Percentiles rank a stretch among this genome's conserved stretches.
These are phyloP conservation scores for Apodemia zela DNA, from an alignment of 2,888 invertebrate species.

Conservation along the genomic window DNA sequence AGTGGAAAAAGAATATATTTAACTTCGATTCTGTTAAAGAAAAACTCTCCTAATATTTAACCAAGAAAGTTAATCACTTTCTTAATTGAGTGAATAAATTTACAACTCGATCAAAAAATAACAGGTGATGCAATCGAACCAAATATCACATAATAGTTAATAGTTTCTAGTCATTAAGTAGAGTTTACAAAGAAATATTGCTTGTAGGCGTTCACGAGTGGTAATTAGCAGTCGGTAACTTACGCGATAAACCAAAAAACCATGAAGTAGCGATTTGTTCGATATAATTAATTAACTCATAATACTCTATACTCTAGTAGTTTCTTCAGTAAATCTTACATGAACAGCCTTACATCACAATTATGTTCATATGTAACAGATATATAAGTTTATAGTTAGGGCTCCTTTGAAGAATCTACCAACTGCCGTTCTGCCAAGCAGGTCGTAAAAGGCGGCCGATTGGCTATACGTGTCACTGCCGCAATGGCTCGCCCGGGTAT, in stretches of 20 bases:
- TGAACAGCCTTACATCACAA: neutral
- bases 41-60: too few species aligned
- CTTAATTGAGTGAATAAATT: too few species aligned
- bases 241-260: neutral
- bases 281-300: neutral
- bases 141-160: neutral
- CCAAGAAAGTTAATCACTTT: too few species aligned
- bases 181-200: conserved; percentile 4
- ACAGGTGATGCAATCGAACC: neutral
- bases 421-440: too few species aligned
- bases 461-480: too few species aligned
- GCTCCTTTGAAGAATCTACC: too few species aligned
- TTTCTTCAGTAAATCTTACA: conserved; percentile 5
- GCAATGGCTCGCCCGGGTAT: too few species aligned
- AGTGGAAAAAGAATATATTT: too few species aligned
- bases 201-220: conserved; percentile 6
- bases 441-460: too few species aligned
- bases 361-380: neutral
- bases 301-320: too few species aligned
- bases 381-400: too few species aligned
- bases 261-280: neutral
- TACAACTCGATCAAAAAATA: neutral
- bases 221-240: neutral
- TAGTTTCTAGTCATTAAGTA: neutral
- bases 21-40: too few species aligned